Evolutionary conservation across 92 coral and sea anemone genomes (phyloP).

Genomic region (Pocillopora meandrina): DNA sequence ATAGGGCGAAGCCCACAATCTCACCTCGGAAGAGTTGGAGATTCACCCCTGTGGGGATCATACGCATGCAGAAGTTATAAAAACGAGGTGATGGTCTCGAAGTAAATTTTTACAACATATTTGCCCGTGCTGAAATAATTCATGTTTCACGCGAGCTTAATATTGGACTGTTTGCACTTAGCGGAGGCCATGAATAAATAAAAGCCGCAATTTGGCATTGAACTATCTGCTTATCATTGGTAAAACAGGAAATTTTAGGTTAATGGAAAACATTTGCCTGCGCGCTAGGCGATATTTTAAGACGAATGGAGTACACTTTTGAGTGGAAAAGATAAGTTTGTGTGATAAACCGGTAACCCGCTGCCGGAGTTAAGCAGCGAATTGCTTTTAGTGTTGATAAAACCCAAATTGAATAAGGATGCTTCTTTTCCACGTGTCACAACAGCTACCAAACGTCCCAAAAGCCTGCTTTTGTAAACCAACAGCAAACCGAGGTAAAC

Average conservation of each 20-base stretch:
- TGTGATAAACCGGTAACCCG: conserved; percentile 23
- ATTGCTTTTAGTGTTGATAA: conserved; percentile 24
- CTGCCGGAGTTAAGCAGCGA: conserved; percentile 21
- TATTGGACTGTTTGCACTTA: conserved; percentile 39
- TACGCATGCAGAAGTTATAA: neutral
- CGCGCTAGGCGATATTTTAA: conserved; percentile 26
- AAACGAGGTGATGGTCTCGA: neutral
- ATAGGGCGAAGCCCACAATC: conserved; percentile 14
- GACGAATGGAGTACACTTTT: conserved; percentile 29
- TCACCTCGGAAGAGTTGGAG: neutral
- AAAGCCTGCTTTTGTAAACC: conserved; percentile 1
- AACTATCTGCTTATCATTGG: conserved; percentile 35
- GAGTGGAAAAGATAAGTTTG: conserved; percentile 21
- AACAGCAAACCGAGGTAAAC: conserved; percentile 1
- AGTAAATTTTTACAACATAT: conserved; percentile 11
- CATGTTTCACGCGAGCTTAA: conserved; percentile 42
- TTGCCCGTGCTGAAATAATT: conserved; percentile 18
- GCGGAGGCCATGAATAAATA: conserved; percentile 35
- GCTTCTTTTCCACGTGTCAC: neutral
- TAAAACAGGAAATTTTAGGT: conserved; percentile 47
- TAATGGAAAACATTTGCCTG: conserved; percentile 40
- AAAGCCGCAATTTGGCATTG: conserved; percentile 46
- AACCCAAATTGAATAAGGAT: neutral
- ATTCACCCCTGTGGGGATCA: neutral
- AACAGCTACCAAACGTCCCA: conserved; percentile 10